Evolutionary conservation across 2,888 invertebrate genomes (phyloP), one percentile per base, ranked within the genome.

Genomic region (Anagyrus pseudococci): DNA sequence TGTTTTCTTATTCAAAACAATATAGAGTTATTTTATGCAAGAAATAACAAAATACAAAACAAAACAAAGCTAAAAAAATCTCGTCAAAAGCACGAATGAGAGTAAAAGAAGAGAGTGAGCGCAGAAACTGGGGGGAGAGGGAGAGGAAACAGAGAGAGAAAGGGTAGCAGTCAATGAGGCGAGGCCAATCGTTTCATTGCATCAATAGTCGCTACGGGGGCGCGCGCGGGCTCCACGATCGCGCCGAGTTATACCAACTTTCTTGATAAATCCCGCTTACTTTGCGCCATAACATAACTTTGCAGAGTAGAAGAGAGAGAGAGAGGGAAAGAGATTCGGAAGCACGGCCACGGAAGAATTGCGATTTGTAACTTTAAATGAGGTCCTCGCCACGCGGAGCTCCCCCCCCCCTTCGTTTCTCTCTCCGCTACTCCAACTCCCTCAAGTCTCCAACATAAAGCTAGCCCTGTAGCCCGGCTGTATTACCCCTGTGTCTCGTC

Each of bases 261-360:
- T 79, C 80, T 79, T 80, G 80, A 80, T 80, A 80, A 80, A 80
- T 80, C 75, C 78, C 77, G 77, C 76, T 79, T 79, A 80, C 79
- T 80, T 78, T 75, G 77, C 77, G 75, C 80, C 77, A 77, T 79
- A 80, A 80, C 80, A 80, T 80, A 80, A 80, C 80, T 80, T 78
- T 75, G n/a, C n/a, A n/a, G n/a, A n/a, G n/a, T n/a, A n/a, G n/a
- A n/a, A n/a, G n/a, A n/a, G n/a, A n/a, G n/a, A n/a, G n/a, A n/a
- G n/a, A n/a, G n/a, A n/a, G n/a, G n/a, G n/a, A n/a, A n/a, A 76
- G 75, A 75, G 78, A 78, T 78, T 78, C 77, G 78, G 77, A 79
- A 80, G 75, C 79, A 79, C 75, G 75, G 77, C 78, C 78, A 80
- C 71, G 80, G 79, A 80, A 80, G 80, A 80, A 80, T 80, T 79